Evolutionary conservation across 2,113 vertebrate genomes (phyloP).

Genomic region (Girardinichthys multiradiatus): DNA sequence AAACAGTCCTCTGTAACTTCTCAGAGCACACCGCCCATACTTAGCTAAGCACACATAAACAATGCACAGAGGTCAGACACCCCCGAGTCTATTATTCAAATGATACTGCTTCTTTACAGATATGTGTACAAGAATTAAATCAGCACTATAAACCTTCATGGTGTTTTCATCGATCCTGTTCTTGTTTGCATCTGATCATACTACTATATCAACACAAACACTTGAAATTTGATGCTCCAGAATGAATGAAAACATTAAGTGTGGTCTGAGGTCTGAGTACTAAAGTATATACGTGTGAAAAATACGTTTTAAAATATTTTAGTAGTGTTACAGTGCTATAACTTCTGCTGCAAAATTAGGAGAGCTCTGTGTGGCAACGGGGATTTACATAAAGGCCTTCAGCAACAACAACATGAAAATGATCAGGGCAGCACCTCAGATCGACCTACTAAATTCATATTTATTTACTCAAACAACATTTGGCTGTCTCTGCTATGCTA

Average conservation of each 20-base stretch:
- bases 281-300: background rate
- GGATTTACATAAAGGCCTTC: too few relatives aligned
- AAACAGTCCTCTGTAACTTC: conserved; percentile 53
- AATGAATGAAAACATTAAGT: background rate
- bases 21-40: conserved; percentile 23
- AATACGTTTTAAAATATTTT: background rate
- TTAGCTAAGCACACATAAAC: conserved; percentile 3
- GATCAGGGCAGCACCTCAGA: too few relatives aligned
- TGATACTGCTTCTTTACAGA: conserved; percentile 24
- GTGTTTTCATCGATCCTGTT: conserved; percentile 5
- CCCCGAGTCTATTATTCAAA: conserved; percentile 16
- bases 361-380: too few relatives aligned
- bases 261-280: background rate
- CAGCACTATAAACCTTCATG: background rate
- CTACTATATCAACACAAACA: background rate
- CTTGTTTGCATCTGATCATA: conserved; percentile 4
- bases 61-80: conserved; percentile 15
- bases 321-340: background rate
- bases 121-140: background rate
- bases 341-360: too few relatives aligned
- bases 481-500: too few relatives aligned
- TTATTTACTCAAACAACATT: too few relatives aligned
- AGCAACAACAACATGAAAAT: too few relatives aligned
- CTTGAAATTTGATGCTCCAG: background rate
- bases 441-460: too few relatives aligned